These are phyloP conservation scores for Melipona beecheii DNA, from an alignment of 2,888 invertebrate genomes.

Conservation along the genomic window DNA sequence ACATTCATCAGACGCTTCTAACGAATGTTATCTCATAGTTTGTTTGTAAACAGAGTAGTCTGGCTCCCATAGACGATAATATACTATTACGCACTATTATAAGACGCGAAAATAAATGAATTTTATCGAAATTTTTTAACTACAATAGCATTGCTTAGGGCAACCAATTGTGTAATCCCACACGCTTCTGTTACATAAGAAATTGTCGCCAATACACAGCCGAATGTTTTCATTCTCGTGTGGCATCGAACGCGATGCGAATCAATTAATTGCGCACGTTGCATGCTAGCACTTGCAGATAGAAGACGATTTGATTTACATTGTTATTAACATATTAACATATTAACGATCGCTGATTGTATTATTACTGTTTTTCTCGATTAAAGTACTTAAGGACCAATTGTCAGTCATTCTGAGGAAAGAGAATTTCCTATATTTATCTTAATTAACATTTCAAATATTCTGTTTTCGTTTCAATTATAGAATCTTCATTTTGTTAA, in stretches of 20 bases:
- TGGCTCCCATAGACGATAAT: conserved; percentile 33
- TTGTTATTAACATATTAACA: background rate
- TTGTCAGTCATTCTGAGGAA: background rate
- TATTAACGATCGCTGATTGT: background rate
- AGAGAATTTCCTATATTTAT: background rate
- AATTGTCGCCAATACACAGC: conserved; percentile 33
- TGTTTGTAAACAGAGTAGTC: conserved; percentile 64
- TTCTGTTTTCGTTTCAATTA: too few species aligned
- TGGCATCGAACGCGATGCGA: conserved; percentile 7
- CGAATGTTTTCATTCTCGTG: conserved; percentile 11
- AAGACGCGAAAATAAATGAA: conserved; percentile 20
- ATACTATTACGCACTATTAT: background rate
- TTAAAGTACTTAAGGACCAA: background rate
- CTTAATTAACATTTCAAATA: background rate
- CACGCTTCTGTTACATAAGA: conserved; percentile 43
- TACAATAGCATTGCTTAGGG: conserved; percentile 25
- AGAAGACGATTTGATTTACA: background rate
- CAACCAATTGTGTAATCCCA: conserved; percentile 33
- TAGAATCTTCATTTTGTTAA: background rate
- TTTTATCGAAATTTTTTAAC: conserved; percentile 43
- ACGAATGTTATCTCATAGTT: conserved; percentile 51
- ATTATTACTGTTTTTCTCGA: background rate
- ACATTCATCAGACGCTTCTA: conserved; percentile 32
- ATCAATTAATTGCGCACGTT: conserved; percentile 23
- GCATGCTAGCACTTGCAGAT: background rate